phyloP scores from a whole-genome alignment of 2,888 invertebrate species.

The Congeria kusceri region DNA sequence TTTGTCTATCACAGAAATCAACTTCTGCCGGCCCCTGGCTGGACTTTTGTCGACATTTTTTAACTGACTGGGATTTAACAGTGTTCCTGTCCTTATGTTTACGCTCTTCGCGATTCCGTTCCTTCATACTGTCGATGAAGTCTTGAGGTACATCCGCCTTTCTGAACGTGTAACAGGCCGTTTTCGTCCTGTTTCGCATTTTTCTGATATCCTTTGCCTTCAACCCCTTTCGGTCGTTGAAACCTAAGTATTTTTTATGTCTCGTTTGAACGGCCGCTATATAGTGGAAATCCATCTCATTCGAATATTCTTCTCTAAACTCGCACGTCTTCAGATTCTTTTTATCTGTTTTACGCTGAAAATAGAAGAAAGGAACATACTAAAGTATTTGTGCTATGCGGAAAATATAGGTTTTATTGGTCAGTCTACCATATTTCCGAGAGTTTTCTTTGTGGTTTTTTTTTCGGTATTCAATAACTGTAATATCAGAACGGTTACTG shows the following conservation, averaged over 20 bases:
- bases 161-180: constrained; percentile 52
- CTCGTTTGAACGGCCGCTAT: background rate
- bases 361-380: no score
- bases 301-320: background rate
- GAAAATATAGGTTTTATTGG: no score
- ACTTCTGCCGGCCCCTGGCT: background rate
- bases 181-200: constrained; percentile 34
- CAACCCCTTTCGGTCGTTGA: constrained; percentile 48
- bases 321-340: constrained; percentile 2
- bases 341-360: background rate
- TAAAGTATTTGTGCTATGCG: no score
- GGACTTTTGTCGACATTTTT: background rate
- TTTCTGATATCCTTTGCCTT: constrained; percentile 33
- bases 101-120: no score
- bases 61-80: background rate
- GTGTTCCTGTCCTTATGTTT: no score
- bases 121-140: no score
- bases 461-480: no score
- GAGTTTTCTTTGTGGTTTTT: no score
- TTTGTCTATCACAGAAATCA: background rate
- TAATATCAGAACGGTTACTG: no score
- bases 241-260: constrained; percentile 41
- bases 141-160: constrained; percentile 17
- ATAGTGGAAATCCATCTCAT: background rate
- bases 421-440: no score